Evolutionary conservation across 2,113 vertebrate genomes (phyloP).

Genomic region (Columbina picui): DNA sequence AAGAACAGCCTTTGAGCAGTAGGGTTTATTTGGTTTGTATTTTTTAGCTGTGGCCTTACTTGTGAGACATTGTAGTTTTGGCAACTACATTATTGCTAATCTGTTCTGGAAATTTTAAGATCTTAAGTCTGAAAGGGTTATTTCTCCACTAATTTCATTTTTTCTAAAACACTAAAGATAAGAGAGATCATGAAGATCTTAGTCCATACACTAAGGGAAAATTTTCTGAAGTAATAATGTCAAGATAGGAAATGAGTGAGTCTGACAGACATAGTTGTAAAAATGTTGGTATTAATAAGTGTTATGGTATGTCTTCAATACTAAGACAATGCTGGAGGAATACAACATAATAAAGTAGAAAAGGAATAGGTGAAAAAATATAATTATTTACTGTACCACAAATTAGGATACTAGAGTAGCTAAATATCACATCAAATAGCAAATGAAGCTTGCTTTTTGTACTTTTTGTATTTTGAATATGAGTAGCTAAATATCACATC

Average conservation of each 20-base stretch:
- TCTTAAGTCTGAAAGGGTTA: not conserved
- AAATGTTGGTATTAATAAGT: not conserved
- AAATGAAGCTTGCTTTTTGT: not conserved
- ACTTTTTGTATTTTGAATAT: too few relatives aligned
- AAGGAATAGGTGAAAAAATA: not conserved
- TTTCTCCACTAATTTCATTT: not conserved
- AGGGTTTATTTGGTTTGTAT: not conserved
- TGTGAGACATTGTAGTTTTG: not conserved
- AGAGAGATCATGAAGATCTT: not conserved
- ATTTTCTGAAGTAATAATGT: not conserved
- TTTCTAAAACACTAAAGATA: not conserved
- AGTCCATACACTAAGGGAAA: not conserved
- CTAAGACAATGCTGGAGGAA: not conserved
- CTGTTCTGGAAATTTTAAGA: not conserved
- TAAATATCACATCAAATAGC: not conserved
- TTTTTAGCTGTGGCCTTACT: slow-evolving; percentile 14
- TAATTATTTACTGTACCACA: not conserved
- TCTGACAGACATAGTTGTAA: not conserved
- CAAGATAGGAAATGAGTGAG: not conserved
- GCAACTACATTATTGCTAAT: not conserved
- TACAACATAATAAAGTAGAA: not conserved
- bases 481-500: not conserved
- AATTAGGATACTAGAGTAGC: not conserved
- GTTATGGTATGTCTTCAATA: not conserved
- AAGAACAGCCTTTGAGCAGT: not conserved